Base-by-base conservation (phyloP, 1,140 invertebrate species). In the Globodera ellingtonae region DNA sequence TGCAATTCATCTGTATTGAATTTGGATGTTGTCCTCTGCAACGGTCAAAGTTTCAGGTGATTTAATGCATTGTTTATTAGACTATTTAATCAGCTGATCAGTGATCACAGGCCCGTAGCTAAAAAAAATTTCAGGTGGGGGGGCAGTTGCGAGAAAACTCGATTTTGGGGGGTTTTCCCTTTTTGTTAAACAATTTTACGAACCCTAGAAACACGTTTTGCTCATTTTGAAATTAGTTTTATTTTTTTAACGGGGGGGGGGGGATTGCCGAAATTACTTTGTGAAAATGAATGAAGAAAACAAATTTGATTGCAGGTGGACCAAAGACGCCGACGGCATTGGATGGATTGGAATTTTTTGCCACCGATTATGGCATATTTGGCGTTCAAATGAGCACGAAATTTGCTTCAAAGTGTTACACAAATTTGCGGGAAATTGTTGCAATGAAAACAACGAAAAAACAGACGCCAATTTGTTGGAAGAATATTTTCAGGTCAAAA, bases 401-500 rank as follows among this genome's bases (percentile, higher is more conserved):
- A 78, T 84, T 70, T 46, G 7, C 6, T 84, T 81, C 50, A 44
- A 62, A 80, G 84, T 84, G 6, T 48, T 86, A 8, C 71, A 72
- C 5, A 73, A 80, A 47, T 81, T 81, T 77, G 56, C 10, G 50
- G 50, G 4, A 13, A 52, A 52, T 9, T 9, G 56, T 62, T 18
- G n/a, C 78, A 67, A 70, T 15, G 52, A n/a, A 15, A n/a, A 75
- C 2, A 44, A 65, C 6, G 44, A 69, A n/a, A 73, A 52, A 24
- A 56, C 65, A 4, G 83, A 83, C 18, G n/a, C 6, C 2, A 15
- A 81, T 35, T 18, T 83, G 67, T 72, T 84, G 21, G 35, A 47
- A 5, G 79, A 86, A n/a, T 84, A 84, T 75, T 84, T 84, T 62
- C 83, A 83, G 84, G 82, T 83, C 44, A n/a, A 75, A 10, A 35